A percentile compares a stretch with the other conserved stretches of the same genome.
Conservation (phyloP, 2,888 invertebrate species). For the Pharmacophagus antenor region DNA sequence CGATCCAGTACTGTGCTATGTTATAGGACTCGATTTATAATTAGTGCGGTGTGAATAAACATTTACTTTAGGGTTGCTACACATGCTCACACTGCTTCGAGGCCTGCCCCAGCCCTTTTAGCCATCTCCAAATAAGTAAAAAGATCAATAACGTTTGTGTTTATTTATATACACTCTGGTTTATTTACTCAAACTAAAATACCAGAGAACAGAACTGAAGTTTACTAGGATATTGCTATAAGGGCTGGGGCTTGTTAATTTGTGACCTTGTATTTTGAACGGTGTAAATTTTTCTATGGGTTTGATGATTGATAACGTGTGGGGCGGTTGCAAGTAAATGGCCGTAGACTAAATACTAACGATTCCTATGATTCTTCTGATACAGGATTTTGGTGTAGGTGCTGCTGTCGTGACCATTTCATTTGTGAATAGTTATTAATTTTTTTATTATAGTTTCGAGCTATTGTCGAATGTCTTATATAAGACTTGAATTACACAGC, state of each 20-base stretch:
- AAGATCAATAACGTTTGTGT: conserved; percentile 4
- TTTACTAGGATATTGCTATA: conserved; percentile 39
- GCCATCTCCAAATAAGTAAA: conserved; percentile 28
- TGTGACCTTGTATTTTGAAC: conserved; percentile 70
- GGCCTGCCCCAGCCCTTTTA: conserved; percentile 67
- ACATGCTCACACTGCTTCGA: conserved; percentile 66
- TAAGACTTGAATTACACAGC: conserved; percentile 43
- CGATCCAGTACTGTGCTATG: conserved; percentile 66
- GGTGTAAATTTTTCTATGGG: conserved; percentile 79
- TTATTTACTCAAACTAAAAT: neutral
- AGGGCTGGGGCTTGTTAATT: conserved; percentile 66
- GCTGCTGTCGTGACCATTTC: conserved; percentile 50
- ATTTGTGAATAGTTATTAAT: conserved; percentile 49
- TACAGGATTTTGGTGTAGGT: conserved; percentile 58
- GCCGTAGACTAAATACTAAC: conserved; percentile 40
- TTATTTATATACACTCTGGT: neutral
- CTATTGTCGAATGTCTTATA: conserved; percentile 15
- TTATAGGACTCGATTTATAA: conserved; percentile 64
- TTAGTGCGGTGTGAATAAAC: conserved; percentile 65
- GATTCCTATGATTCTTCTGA: conserved; percentile 44
- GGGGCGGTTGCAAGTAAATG: conserved; percentile 46
- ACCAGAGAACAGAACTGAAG: conserved; percentile 7
- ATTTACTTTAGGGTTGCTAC: conserved; percentile 58
- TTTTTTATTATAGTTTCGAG: conserved; percentile 43
- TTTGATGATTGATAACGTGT: conserved; percentile 66